Percentiles rank a stretch among this genome's conserved stretches.
phyloP scores from a whole-genome alignment of 2,888 invertebrate species.

The Pardosa pseudoannulata region DNA sequence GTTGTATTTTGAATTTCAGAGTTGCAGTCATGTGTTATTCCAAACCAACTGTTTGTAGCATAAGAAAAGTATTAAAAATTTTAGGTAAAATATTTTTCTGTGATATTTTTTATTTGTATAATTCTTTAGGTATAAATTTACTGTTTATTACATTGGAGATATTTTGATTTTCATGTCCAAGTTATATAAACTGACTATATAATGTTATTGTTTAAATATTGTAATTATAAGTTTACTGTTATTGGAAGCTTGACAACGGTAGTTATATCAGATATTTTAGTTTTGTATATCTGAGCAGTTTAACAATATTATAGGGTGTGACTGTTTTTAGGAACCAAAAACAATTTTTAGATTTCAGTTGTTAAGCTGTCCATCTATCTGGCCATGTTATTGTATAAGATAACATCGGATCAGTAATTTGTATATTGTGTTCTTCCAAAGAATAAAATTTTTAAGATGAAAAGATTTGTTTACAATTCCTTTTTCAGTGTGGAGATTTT shows the following conservation, averaged over 20 bases:
- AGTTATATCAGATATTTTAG: conserved; percentile 66
- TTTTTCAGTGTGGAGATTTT: no score
- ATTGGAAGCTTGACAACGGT: conserved; percentile 67
- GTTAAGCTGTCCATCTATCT: conserved; percentile 69
- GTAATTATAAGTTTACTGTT: conserved; percentile 68
- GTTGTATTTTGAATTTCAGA: conserved; percentile 52
- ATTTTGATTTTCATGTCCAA: conserved; percentile 58
- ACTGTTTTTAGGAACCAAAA: conserved; percentile 68
- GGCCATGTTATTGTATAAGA: conserved; percentile 67
- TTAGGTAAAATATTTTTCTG: conserved; percentile 52
- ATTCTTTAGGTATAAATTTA: conserved; percentile 66
- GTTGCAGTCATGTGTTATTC: conserved; percentile 34
- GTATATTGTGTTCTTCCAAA: conserved; percentile 72
- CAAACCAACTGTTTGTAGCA: conserved; percentile 34
- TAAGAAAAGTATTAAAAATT: conserved; percentile 60
- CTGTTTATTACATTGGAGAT: conserved; percentile 55
- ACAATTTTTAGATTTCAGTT: conserved; percentile 66
- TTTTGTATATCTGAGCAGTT: conserved; percentile 64
- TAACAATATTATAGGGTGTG: conserved; percentile 51
- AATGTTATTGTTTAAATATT: conserved; percentile 68
- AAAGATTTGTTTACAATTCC: not conserved
- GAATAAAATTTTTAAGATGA: conserved; percentile 68
- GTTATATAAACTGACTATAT: conserved; percentile 55
- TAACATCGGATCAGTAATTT: conserved; percentile 68
- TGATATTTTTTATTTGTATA: conserved; percentile 67